Evolutionary conservation across 2,888 invertebrate genomes (phyloP).

Genomic region (Pollenia labialis): DNA sequence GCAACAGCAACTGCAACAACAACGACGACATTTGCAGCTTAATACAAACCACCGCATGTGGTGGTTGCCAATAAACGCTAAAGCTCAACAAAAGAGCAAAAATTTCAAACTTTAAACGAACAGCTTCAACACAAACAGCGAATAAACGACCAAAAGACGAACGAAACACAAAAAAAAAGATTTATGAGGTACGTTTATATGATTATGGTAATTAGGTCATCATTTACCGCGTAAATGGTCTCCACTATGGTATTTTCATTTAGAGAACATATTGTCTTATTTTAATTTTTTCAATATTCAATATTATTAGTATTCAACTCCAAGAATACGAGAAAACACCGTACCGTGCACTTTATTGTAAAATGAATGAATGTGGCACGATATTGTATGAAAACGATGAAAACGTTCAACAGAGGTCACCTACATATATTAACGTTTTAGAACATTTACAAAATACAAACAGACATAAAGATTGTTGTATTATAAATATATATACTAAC

Average conservation of each 20-base stretch:
- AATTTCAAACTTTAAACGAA: constrained; percentile 46
- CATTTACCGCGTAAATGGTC: constrained; percentile 76
- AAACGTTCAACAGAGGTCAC: constrained; percentile 66
- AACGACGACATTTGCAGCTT: constrained; percentile 13
- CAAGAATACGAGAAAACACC: constrained; percentile 3
- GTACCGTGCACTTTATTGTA: constrained; percentile 15
- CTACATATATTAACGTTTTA: constrained; percentile 58
- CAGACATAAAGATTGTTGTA: neutral
- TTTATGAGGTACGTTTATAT: constrained; percentile 76
- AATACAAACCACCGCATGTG: constrained; percentile 64
- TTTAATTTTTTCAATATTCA: constrained; percentile 30
- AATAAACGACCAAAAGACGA: constrained; percentile 23
- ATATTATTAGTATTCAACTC: constrained; percentile 54
- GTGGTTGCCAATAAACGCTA: constrained; percentile 55
- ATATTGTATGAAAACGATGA: constrained; percentile 57
- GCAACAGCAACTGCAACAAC: constrained; percentile 21
- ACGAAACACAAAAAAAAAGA: constrained; percentile 68
- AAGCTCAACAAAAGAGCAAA: constrained; percentile 28
- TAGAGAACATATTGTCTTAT: constrained; percentile 40
- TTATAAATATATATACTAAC: neutral
- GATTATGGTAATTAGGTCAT: constrained; percentile 81
- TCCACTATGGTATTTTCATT: constrained; percentile 60
- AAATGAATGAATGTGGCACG: constrained; percentile 58
- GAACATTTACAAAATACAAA: constrained; percentile 36
- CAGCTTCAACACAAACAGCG: constrained; percentile 26